Evolutionary conservation across 1,140 invertebrate species (phyloP), one percentile per base, ranked within the genome.

Genomic region (Drosophila rhopaloa): DNA sequence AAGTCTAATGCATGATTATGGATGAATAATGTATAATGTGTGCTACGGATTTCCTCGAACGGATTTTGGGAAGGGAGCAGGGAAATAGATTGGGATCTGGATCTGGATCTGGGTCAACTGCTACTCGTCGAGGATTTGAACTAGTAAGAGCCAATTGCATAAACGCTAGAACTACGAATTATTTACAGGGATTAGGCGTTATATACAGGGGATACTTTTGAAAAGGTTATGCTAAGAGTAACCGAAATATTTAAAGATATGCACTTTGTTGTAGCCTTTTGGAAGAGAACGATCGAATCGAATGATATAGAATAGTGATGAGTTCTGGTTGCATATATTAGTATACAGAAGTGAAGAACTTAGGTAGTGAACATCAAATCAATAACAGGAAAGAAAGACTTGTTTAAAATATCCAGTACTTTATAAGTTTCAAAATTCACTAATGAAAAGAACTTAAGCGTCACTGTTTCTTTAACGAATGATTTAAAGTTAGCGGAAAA

Each of bases 1-100:
- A 88, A 54, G 48, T 27, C 83, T 88, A 88, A 88, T 88, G 83
- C 84, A 89, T 89, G 84, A 88, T 77, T 76, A 88, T 88, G 83
- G 61, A 84, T 88, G 83, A 88, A 88, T 70, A 88, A 88, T 88
- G 84, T 76, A 63, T 89, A 76, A 75, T 55, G 79, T 81, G 79
- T 85, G 62, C 59, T 66, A 73, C 81, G 65, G 51, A 40, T 71
- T 62, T 62, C 56, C 41, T 61, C 70, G 47, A 72, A 27, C 35
- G 71, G 32, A 54, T 40, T 47, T 19, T 50, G 44, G 32, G 29
- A n/a, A n/a, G n/a, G 51, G 48, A 41, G 38, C 19, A 41, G 4
- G 32, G 46, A n/a, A 37, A 9, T 32, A 14, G 61, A 24, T 38
- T 11, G 32, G 51, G 29, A 47, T 35, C 37, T 11, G 35, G 51